Conservation (phyloP, 2,113 vertebrate genomes). For the Vulpes vulpes region DNA sequence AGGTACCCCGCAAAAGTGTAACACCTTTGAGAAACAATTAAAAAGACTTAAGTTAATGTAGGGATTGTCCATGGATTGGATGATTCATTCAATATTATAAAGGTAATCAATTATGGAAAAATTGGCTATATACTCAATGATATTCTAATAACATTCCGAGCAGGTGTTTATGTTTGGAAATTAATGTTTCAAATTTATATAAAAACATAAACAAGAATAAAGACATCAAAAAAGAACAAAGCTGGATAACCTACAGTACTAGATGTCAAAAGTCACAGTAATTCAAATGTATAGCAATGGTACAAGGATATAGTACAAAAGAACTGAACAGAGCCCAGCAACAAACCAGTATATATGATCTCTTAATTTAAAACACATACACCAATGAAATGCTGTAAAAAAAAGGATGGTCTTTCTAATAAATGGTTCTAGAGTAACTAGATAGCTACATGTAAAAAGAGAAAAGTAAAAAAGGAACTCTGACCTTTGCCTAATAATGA, state of each 20-base stretch:
- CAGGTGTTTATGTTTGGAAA: not conserved
- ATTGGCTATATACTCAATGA: not conserved
- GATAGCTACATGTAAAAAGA: not conserved
- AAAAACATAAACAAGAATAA: not conserved
- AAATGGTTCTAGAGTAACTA: not conserved
- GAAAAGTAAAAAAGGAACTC: not conserved
- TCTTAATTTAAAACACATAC: slow-evolving; percentile 14
- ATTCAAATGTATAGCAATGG: not conserved
- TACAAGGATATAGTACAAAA: not conserved
- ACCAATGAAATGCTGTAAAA: not conserved
- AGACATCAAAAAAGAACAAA: not conserved
- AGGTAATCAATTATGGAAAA: not conserved
- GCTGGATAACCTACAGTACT: not conserved
- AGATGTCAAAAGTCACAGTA: not conserved
- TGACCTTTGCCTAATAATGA: not conserved
- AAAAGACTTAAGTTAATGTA: not conserved
- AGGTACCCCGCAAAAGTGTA: not conserved
- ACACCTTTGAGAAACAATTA: not conserved
- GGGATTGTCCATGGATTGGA: not conserved
- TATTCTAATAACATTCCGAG: not conserved
- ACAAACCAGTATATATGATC: not conserved
- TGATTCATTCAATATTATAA: not conserved
- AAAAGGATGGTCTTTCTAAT: not conserved
- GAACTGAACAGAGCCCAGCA: not conserved
- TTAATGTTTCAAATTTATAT: not conserved